phyloP scores from a whole-genome alignment of 2,888 invertebrate genomes.

The Actias luna region DNA sequence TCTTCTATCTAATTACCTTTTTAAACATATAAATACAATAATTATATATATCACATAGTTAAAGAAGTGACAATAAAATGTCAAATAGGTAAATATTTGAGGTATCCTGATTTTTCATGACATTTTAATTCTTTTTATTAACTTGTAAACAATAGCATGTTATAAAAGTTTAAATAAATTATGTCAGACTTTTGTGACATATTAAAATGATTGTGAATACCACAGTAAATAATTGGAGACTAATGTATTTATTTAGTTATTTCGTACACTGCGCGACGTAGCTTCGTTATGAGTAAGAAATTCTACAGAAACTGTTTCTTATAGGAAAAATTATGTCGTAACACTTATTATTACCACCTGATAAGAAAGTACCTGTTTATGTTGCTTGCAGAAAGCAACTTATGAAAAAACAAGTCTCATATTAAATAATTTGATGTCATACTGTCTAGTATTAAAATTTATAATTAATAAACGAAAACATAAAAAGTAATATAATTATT shows the following conservation, averaged over 20 bases:
- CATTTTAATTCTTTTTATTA: too few relatives aligned
- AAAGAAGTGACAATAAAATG: too few relatives aligned
- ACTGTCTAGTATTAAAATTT: neutral
- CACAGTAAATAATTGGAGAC: neutral
- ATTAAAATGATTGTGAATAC: neutral
- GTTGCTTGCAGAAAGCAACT: neutral
- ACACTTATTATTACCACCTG: neutral
- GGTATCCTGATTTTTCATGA: too few relatives aligned
- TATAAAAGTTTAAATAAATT: too few relatives aligned
- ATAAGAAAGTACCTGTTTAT: neutral
- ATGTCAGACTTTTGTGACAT: too few relatives aligned
- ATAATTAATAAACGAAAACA: neutral
- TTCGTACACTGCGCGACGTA: neutral
- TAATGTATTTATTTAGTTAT: neutral
- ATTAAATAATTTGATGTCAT: neutral
- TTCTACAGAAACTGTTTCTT: neutral
- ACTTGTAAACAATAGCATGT: too few relatives aligned
- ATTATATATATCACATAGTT: neutral
- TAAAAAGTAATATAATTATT: neutral
- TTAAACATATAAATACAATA: too few relatives aligned
- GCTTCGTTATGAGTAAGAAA: neutral
- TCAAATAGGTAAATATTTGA: too few relatives aligned
- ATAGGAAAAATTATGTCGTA: neutral
- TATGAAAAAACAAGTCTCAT: neutral
- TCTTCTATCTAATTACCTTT: too few relatives aligned